phyloP scores from a whole-genome alignment of 2,113 vertebrate genomes.

The Eptatretus burgeri region DNA sequence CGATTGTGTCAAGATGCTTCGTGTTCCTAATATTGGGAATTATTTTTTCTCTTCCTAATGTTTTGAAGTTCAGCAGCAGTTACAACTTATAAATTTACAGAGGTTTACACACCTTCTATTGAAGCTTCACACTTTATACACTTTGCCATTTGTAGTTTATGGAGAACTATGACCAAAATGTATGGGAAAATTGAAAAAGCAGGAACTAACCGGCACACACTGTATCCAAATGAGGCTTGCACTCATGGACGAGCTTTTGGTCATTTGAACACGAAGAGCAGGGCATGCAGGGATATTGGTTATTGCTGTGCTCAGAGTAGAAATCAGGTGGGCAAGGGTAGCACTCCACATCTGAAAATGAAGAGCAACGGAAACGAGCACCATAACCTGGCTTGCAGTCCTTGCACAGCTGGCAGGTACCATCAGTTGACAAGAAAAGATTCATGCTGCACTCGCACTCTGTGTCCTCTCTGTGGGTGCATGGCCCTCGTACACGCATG shows the following conservation, averaged over 20 bases:
- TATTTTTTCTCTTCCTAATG: too few species aligned
- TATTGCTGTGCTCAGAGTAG: constrained; percentile 1
- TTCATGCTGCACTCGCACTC: neutral
- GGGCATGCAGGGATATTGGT: neutral
- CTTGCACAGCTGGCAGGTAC: neutral
- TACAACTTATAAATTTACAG: too few species aligned
- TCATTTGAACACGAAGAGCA: neutral
- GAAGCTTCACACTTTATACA: too few species aligned
- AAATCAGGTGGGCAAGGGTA: neutral
- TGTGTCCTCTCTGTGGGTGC: neutral
- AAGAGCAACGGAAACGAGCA: neutral
- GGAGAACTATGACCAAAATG: too few species aligned
- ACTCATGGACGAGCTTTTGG: neutral
- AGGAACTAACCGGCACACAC: neutral
- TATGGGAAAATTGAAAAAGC: neutral
- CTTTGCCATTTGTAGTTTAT: too few species aligned
- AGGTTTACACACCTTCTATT: too few species aligned
- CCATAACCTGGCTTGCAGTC: neutral
- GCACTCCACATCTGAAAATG: neutral
- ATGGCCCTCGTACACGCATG: constrained; percentile 2
- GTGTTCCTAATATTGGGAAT: too few species aligned
- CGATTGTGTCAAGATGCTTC: too few species aligned
- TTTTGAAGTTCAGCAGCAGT: too few species aligned
- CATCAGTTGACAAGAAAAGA: neutral
- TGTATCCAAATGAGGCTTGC: neutral